Evolutionary conservation across 2,797 vertebrate species (phyloP).

Genomic region (Amazona ochrocephala): DNA sequence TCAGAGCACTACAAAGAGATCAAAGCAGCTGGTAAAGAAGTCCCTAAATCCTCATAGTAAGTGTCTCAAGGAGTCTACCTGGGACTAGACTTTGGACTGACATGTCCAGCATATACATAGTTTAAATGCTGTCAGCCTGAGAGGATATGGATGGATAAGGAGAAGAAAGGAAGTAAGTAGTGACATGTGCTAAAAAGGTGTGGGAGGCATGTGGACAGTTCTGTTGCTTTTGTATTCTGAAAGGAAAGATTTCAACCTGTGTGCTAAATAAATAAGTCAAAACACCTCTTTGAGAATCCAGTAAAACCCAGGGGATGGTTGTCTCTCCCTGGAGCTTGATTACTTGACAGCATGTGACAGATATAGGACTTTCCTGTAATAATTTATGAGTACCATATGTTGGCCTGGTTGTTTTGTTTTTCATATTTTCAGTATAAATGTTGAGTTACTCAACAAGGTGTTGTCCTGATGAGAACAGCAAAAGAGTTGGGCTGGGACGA

Average conservation of each 20-base stretch:
- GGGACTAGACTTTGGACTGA: background rate
- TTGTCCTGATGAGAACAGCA: background rate
- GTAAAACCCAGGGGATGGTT: background rate
- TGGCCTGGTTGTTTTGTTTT: background rate
- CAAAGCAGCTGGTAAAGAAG: background rate
- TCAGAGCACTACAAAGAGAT: background rate
- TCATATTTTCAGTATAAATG: background rate
- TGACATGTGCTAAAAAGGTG: background rate
- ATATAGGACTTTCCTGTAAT: slow-evolving; percentile 17
- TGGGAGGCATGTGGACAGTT: background rate
- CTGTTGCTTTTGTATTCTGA: background rate
- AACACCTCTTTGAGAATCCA: background rate
- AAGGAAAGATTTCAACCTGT: background rate
- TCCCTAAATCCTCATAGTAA: background rate
- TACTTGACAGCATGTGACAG: background rate
- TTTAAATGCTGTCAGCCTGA: background rate
- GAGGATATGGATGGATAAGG: background rate
- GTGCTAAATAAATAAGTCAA: background rate
- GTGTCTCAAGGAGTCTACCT: background rate
- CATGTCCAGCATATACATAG: background rate
- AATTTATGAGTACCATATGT: slow-evolving; percentile 51
- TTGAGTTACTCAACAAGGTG: background rate
- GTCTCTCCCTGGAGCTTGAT: background rate
- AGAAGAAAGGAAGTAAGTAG: background rate
- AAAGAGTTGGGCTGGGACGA: background rate